Evolutionary conservation across 1,140 invertebrate species (phyloP).

Genomic region (Dinoponera quadriceps): DNA sequence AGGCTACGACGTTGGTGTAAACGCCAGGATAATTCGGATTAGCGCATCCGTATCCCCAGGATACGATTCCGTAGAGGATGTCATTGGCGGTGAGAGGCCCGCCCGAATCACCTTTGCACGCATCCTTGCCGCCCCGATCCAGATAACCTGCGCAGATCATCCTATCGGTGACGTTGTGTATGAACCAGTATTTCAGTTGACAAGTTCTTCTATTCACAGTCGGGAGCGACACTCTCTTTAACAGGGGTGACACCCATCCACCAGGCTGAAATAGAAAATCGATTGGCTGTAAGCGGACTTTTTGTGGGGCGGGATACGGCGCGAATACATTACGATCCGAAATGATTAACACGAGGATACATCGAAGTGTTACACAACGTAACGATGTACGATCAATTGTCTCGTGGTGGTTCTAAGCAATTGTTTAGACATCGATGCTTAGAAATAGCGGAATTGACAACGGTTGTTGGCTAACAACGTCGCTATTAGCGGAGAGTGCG

Average conservation of each 20-base stretch:
- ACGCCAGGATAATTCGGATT: constrained; percentile 89
- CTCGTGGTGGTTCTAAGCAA: not conserved
- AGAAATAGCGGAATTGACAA: not conserved
- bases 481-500: not conserved
- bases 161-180: constrained; percentile 74
- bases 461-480: constrained; percentile 22
- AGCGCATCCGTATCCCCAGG: constrained; percentile 91
- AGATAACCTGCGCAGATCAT: constrained; percentile 89
- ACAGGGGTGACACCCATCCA: not conserved
- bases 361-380: no score
- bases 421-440: not conserved
- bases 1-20: constrained; percentile 88
- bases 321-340: not conserved
- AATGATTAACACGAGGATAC: not conserved
- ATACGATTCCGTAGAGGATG: constrained; percentile 89
- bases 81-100: constrained; percentile 86
- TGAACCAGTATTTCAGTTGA: constrained; percentile 56
- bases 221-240: constrained; percentile 81
- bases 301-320: not conserved
- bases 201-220: constrained; percentile 74
- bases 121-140: constrained; percentile 85
- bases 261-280: constrained; percentile 50
- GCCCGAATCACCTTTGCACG: constrained; percentile 87
- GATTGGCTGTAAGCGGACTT: not conserved
- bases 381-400: not conserved